Evolutionary conservation across 2,888 invertebrate genomes (phyloP).

Genomic region (Capitulum mitella): DNA sequence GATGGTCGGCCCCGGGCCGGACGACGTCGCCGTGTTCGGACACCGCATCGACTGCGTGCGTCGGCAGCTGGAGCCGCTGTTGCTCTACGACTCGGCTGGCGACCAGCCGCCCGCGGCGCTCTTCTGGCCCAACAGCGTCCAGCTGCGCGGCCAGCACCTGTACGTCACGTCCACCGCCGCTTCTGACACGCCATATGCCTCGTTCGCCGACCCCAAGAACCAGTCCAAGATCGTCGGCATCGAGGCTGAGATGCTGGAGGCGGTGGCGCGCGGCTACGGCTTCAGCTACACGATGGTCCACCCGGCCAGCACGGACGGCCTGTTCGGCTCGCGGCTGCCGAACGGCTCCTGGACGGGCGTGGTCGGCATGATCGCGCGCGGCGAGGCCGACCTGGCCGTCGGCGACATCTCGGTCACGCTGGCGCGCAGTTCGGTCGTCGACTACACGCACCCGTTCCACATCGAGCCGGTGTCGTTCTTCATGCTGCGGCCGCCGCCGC

Average conservation of each 20-base stretch:
- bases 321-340: not conserved
- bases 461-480: slow-evolving; percentile 39
- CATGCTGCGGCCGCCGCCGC: slow-evolving; percentile 39
- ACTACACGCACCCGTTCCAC: slow-evolving; percentile 40
- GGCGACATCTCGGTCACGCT: slow-evolving; percentile 15
- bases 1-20: not conserved
- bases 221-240: not conserved
- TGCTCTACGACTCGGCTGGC: not conserved
- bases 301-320: not conserved
- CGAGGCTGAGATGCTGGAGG: not conserved
- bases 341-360: not conserved
- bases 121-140: not conserved
- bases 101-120: not conserved
- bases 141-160: not conserved
- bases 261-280: not conserved
- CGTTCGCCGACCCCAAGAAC: not conserved
- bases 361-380: not conserved
- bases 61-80: not conserved
- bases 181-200: not conserved
- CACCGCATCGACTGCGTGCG: not conserved
- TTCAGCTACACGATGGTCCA: not conserved
- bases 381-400: slow-evolving; percentile 11
- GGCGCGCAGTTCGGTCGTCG: not conserved
- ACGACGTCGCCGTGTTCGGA: not conserved
- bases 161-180: not conserved